Evolutionary conservation across 1,140 invertebrate species (phyloP).

Genomic region (Caenorhabditis elegans): WBcel235 BX284602.5:10804501-10805000

Average conservation of each 20-base stretch:
- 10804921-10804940: no score
- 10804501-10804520: not conserved
- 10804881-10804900: no score
- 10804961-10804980: no score
- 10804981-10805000: no score
- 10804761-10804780: not conserved
- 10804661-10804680: slow-evolving; percentile 1
- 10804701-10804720: slow-evolving; percentile 28
- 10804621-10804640: not conserved
- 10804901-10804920: no score
- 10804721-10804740: not conserved
- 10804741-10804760: no score
- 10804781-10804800: slow-evolving; percentile 29
- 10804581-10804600: not conserved
- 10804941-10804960: no score
- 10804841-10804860: no score
- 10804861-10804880: no score
- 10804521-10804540: not conserved
- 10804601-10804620: slow-evolving; percentile 11
- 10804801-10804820: slow-evolving; percentile 11
- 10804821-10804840: no score
- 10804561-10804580: slow-evolving; percentile 31
- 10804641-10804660: slow-evolving; percentile 25
- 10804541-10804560: no score
- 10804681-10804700: no score